Percentiles rank a stretch among this genome's conserved stretches.
phyloP scores from a whole-genome alignment of 2,888 invertebrate genomes.

The Scelioninae gen. 2 region DNA sequence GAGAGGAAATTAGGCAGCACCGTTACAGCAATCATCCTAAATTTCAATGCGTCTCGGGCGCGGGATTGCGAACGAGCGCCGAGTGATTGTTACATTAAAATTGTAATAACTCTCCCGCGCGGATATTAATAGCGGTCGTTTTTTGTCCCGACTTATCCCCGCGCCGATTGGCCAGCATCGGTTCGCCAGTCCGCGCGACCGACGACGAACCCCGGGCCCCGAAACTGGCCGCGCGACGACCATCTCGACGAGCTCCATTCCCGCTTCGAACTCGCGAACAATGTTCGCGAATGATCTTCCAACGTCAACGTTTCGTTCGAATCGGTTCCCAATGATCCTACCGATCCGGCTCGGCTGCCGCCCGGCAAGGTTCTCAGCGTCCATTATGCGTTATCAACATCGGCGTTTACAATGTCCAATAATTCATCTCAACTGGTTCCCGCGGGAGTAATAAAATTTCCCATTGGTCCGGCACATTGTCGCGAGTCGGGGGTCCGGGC shows the following conservation, averaged over 20 bases:
- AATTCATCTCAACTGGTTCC: conserved; percentile 50
- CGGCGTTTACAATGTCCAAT: conserved; percentile 43
- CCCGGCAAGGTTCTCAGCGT: conserved; percentile 23
- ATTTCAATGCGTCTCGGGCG: conserved; percentile 54
- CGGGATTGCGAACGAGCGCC: conserved; percentile 50
- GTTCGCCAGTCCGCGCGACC: no score
- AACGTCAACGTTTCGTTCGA: background rate
- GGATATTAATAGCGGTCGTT: conserved; percentile 3
- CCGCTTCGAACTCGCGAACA: no score
- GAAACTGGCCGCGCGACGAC: no score
- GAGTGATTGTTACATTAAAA: conserved; percentile 55
- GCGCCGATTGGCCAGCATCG: background rate
- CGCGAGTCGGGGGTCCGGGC: conserved; percentile 33
- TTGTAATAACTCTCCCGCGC: conserved; percentile 50
- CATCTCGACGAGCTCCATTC: no score
- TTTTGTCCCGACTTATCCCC: conserved; percentile 3
- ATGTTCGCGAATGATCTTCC: no score
- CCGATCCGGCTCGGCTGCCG: conserved; percentile 26
- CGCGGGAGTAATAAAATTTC: conserved; percentile 35
- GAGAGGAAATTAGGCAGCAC: conserved; percentile 55
- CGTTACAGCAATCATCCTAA: conserved; percentile 57
- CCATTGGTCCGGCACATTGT: conserved; percentile 47
- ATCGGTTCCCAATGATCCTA: conserved; percentile 22
- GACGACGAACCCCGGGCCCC: no score
- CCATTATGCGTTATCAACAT: conserved; percentile 41